phyloP scores from a whole-genome alignment of 2,113 vertebrate genomes.

The Syngnathus scovelli region DNA sequence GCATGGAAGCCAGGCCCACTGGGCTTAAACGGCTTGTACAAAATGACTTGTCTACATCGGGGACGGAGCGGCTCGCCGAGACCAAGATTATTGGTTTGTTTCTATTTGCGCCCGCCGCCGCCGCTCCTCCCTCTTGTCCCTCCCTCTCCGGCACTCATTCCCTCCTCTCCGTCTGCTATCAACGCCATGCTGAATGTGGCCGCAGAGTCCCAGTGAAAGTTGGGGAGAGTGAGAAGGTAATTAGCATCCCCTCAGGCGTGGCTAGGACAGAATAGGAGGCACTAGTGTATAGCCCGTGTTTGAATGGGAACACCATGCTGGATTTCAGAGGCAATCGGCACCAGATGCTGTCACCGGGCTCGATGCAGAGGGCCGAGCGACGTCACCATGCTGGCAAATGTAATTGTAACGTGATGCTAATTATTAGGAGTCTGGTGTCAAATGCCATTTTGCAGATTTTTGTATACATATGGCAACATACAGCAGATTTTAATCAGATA shows the following conservation, averaged over 20 bases:
- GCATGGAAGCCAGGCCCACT: conserved; percentile 68
- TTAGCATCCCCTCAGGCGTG: conserved; percentile 94
- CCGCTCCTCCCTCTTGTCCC: conserved; percentile 62
- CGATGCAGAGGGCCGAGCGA: conserved; percentile 69
- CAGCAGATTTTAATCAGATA: too few species aligned
- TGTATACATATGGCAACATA: background rate
- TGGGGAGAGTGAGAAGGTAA: conserved; percentile 84
- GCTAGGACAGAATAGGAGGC: conserved; percentile 59
- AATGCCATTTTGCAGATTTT: conserved; percentile 4
- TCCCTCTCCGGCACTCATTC: conserved; percentile 41
- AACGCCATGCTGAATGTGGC: conserved; percentile 70
- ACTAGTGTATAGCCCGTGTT: conserved; percentile 37
- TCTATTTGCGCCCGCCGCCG: conserved; percentile 73
- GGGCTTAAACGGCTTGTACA: conserved; percentile 71
- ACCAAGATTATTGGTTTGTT: conserved; percentile 89
- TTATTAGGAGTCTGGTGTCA: conserved; percentile 17
- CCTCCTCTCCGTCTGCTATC: conserved; percentile 68
- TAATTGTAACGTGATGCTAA: conserved; percentile 18
- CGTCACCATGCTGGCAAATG: conserved; percentile 18
- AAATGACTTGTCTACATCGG: conserved; percentile 74
- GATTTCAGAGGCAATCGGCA: conserved; percentile 41
- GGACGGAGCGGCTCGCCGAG: conserved; percentile 71
- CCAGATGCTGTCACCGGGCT: conserved; percentile 75
- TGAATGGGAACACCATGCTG: conserved; percentile 46
- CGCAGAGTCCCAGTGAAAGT: conserved; percentile 91